These are phyloP conservation scores for Steinernema feltiae DNA, from an alignment of 1,140 invertebrate species.

Conservation along the genomic window DNA sequence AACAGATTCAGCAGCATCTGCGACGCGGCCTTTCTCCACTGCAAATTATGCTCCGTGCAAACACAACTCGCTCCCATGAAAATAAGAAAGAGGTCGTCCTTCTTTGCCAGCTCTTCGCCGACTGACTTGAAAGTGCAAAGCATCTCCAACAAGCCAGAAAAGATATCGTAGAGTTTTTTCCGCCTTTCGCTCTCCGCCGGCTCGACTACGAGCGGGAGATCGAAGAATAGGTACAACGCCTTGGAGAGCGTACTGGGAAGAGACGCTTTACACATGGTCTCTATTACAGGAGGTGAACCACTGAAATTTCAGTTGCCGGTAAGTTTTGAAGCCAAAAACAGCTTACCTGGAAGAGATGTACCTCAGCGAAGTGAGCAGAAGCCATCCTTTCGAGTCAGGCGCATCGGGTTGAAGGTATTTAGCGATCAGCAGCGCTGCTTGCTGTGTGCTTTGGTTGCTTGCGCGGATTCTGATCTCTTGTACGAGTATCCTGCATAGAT, in stretches of 20 bases:
- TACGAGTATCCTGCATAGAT: slow-evolving; percentile 46
- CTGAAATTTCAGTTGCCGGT: slow-evolving; percentile 39
- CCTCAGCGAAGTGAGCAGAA: slow-evolving; percentile 40
- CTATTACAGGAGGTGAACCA: slow-evolving; percentile 54
- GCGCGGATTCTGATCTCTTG: slow-evolving; percentile 62
- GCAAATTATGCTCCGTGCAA: slow-evolving; percentile 69
- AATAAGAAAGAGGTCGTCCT: slow-evolving; percentile 87
- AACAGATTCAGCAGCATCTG: slow-evolving; percentile 93
- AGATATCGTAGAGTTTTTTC: slow-evolving; percentile 18
- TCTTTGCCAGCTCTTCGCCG: slow-evolving; percentile 87
- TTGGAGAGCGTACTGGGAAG: slow-evolving; percentile 96
- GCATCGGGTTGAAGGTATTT: slow-evolving; percentile 43
- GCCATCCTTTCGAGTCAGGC: slow-evolving; percentile 42
- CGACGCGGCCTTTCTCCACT: slow-evolving; percentile 91
- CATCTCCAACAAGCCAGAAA: slow-evolving; percentile 75
- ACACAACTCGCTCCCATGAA: slow-evolving; percentile 87
- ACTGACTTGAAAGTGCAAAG: slow-evolving; percentile 80
- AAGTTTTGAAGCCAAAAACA: not conserved
- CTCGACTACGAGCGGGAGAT: slow-evolving; percentile 69
- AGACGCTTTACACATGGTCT: slow-evolving; percentile 82
- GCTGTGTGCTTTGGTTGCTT: slow-evolving; percentile 74
- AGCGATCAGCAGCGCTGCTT: slow-evolving; percentile 48
- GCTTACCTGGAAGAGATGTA: slow-evolving; percentile 50
- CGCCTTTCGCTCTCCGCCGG: slow-evolving; percentile 9
- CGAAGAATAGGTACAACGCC: slow-evolving; percentile 96